These are phyloP conservation scores for Synergus laeviventris DNA, from an alignment of 2,888 invertebrate genomes.

Conservation along the genomic window DNA sequence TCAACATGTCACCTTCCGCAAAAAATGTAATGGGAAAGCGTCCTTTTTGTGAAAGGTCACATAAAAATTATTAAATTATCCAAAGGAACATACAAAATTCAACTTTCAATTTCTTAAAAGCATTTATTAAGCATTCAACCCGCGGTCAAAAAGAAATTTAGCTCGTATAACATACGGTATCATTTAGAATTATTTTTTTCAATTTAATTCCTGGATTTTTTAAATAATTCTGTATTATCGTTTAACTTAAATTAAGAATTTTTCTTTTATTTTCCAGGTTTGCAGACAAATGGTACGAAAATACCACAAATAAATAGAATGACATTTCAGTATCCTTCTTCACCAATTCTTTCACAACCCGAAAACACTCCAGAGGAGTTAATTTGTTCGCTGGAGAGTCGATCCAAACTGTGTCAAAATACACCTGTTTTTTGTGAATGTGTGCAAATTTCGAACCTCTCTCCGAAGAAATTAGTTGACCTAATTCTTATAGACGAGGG, in stretches of 20 bases:
- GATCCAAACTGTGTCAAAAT: slow-evolving; percentile 63
- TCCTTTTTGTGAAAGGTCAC: no score
- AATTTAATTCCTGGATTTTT: no score
- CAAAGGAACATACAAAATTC: no score
- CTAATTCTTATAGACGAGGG: slow-evolving; percentile 82
- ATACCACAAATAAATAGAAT: slow-evolving; percentile 80
- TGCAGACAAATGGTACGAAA: slow-evolving; percentile 43
- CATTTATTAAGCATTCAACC: no score
- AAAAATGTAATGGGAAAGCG: no score
- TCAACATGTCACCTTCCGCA: neutral
- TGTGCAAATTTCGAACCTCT: slow-evolving; percentile 78
- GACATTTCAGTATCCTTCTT: slow-evolving; percentile 79
- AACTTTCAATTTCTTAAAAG: no score
- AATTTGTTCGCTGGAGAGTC: slow-evolving; percentile 65
- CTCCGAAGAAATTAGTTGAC: slow-evolving; percentile 78
- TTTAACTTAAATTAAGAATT: neutral
- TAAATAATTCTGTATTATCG: no score
- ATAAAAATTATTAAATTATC: no score
- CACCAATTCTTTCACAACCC: slow-evolving; percentile 79
- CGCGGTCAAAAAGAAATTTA: no score
- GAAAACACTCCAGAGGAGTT: slow-evolving; percentile 67
- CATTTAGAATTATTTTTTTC: no score
- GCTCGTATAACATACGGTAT: no score
- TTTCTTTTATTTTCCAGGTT: slow-evolving; percentile 50
- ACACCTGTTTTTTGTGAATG: slow-evolving; percentile 78